Conservation (phyloP, 2,888 invertebrate genomes). For the Tetragonisca angustula region DNA sequence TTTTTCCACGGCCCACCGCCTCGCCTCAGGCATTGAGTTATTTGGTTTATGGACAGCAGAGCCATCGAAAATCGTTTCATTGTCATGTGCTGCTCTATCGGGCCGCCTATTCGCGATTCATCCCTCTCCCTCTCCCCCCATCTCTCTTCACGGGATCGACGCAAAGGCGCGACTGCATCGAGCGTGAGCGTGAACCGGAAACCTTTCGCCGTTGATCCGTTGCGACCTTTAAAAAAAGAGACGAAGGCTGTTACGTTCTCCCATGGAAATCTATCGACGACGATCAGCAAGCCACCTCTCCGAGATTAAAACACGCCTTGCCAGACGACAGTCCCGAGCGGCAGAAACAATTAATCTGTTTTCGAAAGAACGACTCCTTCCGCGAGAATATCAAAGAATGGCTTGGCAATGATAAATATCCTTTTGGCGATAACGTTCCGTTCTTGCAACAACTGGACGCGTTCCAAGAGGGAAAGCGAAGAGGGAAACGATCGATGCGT, state of each 20-base stretch:
- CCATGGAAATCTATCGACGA: background rate
- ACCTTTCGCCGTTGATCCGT: constrained; percentile 55
- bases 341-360: background rate
- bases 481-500: constrained; percentile 26
- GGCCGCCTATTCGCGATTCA: constrained; percentile 15
- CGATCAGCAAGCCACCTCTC: background rate
- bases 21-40: constrained; percentile 56
- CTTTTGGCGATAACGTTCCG: background rate
- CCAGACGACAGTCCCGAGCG: background rate
- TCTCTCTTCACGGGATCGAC: background rate
- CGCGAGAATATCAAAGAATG: background rate
- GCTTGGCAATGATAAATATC: background rate
- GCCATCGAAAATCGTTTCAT: constrained; percentile 62
- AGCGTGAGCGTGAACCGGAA: constrained; percentile 3
- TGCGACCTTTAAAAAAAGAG: constrained; percentile 65
- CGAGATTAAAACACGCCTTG: background rate
- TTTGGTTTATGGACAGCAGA: constrained; percentile 58
- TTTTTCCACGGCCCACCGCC: constrained; percentile 56
- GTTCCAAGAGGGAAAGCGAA: constrained; percentile 30
- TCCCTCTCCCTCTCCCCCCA: background rate
- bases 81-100: constrained; percentile 18
- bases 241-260: constrained; percentile 24
- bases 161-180: background rate
- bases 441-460: background rate
- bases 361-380: background rate